A percentile compares a stretch with the other conserved stretches of the same genome.
These are phyloP conservation scores for Solea senegalensis DNA, from an alignment of 2,113 vertebrate genomes.

Conservation along the genomic window DNA sequence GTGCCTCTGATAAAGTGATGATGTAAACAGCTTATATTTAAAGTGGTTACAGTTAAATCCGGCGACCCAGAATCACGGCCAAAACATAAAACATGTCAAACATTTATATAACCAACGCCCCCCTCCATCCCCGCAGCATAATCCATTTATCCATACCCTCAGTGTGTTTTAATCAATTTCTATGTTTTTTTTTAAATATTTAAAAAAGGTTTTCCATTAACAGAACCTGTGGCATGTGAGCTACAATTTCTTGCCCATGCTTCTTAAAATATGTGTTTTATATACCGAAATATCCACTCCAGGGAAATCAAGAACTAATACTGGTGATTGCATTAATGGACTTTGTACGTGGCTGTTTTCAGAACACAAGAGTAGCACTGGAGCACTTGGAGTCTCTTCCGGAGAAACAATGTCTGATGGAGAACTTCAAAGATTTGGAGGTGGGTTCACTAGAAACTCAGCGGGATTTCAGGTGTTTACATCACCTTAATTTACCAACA, in stretches of 20 bases:
- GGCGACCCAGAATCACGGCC: not conserved
- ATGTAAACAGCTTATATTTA: not conserved
- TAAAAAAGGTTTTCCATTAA: no score
- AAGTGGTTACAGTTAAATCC: not conserved
- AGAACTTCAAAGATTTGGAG: slow-evolving; percentile 86
- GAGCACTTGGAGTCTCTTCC: slow-evolving; percentile 92
- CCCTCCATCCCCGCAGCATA: not conserved
- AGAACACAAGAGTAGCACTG: slow-evolving; percentile 89
- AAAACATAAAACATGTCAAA: not conserved
- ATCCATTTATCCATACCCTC: not conserved
- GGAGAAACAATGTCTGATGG: slow-evolving; percentile 87
- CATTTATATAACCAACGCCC: not conserved
- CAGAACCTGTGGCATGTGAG: no score
- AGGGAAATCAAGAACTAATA: not conserved
- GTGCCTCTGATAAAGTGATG: not conserved
- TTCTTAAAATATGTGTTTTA: no score
- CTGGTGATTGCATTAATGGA: not conserved
- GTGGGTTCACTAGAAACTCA: slow-evolving; percentile 67
- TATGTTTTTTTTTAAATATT: no score
- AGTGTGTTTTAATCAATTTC: no score
- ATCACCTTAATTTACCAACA: not conserved
- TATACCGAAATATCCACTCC: not conserved
- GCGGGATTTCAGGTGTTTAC: not conserved
- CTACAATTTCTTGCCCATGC: no score
- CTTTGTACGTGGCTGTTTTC: not conserved